These are phyloP conservation scores for Gobius niger DNA, from an alignment of 2,113 vertebrate species.

Conservation along the genomic window DNA sequence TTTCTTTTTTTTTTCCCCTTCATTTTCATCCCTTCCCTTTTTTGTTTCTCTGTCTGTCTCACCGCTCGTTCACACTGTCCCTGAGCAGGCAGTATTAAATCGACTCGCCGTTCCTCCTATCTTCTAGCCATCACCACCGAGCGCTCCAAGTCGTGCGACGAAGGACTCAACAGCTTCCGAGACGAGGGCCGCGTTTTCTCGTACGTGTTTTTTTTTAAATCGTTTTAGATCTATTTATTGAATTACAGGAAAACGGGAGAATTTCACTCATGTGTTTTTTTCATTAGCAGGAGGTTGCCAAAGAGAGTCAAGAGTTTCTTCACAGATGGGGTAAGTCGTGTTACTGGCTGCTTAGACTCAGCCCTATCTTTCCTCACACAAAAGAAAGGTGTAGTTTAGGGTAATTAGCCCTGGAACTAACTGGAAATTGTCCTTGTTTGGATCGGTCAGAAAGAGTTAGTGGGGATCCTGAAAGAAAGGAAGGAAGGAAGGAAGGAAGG, in stretches of 20 bases:
- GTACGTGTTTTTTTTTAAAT: constrained; percentile 60
- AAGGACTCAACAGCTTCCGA: constrained; percentile 91
- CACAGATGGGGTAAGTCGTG: constrained; percentile 87
- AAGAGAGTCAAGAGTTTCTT: constrained; percentile 96
- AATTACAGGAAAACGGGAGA: background rate
- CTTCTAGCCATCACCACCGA: constrained; percentile 94
- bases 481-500: too few relatives aligned
- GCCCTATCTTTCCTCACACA: too few relatives aligned
- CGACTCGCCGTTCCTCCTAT: constrained; percentile 95
- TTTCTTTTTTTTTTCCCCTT: constrained; percentile 26
- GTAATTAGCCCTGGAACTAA: too few relatives aligned
- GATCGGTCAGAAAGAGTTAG: too few relatives aligned
- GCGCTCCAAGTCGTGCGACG: constrained; percentile 97
- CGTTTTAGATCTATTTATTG: background rate
- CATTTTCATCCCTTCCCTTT: constrained; percentile 3
- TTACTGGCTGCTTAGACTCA: too few relatives aligned
- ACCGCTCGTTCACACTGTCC: constrained; percentile 37
- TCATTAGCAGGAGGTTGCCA: constrained; percentile 83
- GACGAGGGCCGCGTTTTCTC: constrained; percentile 85
- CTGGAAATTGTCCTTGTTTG: too few relatives aligned
- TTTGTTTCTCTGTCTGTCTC: constrained; percentile 23
- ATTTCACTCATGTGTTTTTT: constrained; percentile 5
- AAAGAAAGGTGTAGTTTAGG: too few relatives aligned
- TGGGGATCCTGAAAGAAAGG: too few relatives aligned
- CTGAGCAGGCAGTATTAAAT: constrained; percentile 89